These are phyloP conservation scores for Amiota mariae DNA, from an alignment of 2,888 invertebrate genomes.

Conservation along the genomic window DNA sequence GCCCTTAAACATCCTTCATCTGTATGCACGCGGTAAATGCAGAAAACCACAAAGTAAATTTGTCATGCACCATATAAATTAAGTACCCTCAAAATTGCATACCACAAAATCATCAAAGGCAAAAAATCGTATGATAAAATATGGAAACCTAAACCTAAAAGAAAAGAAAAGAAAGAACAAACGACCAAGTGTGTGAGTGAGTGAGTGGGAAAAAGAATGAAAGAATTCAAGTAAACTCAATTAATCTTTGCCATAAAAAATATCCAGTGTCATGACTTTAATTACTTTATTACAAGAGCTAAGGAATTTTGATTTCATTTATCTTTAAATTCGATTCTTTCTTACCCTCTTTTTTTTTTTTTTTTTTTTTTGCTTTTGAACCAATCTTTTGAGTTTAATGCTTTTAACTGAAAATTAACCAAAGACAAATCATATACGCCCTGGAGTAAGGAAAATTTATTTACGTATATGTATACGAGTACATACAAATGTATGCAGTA, in stretches of 20 bases:
- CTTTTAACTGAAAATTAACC: conserved; percentile 49
- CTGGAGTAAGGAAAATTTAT: conserved; percentile 29
- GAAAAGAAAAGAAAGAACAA: too few relatives aligned
- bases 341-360: neutral
- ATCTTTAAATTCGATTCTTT: conserved; percentile 7
- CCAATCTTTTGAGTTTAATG: too few relatives aligned
- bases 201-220: neutral
- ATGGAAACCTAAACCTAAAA: neutral
- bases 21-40: too few relatives aligned
- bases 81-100: neutral
- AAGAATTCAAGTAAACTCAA: conserved; percentile 38
- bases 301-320: conserved; percentile 21
- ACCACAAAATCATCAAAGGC: conserved; percentile 13
- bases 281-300: conserved; percentile 62
- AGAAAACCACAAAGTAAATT: conserved; percentile 7
- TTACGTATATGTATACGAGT: too few relatives aligned
- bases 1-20: too few relatives aligned
- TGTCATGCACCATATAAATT: conserved; percentile 6
- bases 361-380: neutral
- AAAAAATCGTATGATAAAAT: neutral
- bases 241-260: conserved; percentile 56
- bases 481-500: too few relatives aligned
- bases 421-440: conserved; percentile 66
- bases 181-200: neutral
- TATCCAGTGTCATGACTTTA: conserved; percentile 63